phyloP scores from a whole-genome alignment of 2,113 vertebrate species.

The Calypte anna region DNA sequence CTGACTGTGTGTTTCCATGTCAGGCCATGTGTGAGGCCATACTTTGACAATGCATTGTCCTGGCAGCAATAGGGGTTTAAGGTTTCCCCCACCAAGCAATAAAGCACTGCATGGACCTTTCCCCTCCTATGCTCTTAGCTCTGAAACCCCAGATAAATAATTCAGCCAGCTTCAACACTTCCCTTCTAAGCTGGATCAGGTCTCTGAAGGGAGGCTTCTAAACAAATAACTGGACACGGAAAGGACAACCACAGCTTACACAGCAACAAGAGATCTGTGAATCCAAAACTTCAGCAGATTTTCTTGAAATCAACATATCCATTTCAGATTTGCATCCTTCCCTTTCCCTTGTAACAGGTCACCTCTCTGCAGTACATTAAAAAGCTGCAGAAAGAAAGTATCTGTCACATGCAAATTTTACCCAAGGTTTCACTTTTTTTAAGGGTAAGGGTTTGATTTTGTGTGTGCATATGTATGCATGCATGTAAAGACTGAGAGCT shows the following conservation, averaged over 20 bases:
- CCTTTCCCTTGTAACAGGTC: not conserved
- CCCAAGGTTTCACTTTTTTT: not conserved
- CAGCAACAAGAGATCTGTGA: not conserved
- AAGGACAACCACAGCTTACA: not conserved
- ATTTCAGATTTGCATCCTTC: not conserved
- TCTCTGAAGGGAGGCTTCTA: not conserved
- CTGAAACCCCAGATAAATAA: constrained; percentile 36
- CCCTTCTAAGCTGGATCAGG: constrained; percentile 51
- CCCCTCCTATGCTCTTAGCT: not conserved
- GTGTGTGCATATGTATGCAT: rapidly evolving
- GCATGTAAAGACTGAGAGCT: not conserved
- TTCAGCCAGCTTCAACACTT: constrained; percentile 9
- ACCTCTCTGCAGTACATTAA: not conserved
- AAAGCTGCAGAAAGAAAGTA: not conserved
- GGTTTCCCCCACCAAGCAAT: constrained; percentile 1
- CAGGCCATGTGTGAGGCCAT: not conserved
- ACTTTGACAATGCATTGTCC: not conserved
- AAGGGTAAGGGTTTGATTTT: not conserved
- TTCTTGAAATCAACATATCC: not conserved
- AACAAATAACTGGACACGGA: not conserved
- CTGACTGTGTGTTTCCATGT: not conserved
- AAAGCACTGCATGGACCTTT: not conserved
- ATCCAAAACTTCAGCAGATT: not conserved
- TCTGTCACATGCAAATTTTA: not conserved
- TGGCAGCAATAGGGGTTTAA: not conserved